phyloP scores from a whole-genome alignment of 2,797 vertebrate genomes.

The Clarias fuscus region DNA sequence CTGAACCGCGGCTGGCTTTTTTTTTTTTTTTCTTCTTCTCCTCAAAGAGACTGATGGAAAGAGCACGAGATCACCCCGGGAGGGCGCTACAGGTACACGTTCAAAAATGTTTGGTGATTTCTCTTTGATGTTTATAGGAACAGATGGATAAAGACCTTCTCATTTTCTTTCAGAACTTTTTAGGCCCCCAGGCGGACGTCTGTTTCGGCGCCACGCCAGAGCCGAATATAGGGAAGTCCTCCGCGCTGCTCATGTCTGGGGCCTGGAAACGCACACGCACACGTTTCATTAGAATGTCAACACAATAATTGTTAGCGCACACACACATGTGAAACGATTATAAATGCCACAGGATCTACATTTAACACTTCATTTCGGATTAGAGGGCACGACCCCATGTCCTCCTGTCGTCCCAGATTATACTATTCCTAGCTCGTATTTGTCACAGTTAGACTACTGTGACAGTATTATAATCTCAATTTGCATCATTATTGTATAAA shows the following conservation, averaged over 20 bases:
- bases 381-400: background rate
- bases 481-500: background rate
- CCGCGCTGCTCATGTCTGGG: slow-evolving; percentile 79
- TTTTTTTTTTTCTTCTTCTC: too few species aligned
- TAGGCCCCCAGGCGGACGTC: slow-evolving; percentile 77
- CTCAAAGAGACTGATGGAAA: slow-evolving; percentile 12
- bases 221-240: slow-evolving; percentile 81
- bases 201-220: slow-evolving; percentile 74
- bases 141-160: background rate
- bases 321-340: background rate
- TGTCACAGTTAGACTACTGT: background rate
- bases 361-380: background rate
- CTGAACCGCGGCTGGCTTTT: slow-evolving; percentile 11
- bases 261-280: slow-evolving; percentile 61
- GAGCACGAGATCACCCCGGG: background rate
- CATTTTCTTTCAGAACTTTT: slow-evolving; percentile 68
- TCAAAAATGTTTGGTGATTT: slow-evolving; percentile 1
- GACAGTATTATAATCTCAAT: background rate
- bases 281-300: background rate
- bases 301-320: background rate
- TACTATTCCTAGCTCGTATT: background rate
- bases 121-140: background rate
- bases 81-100: slow-evolving; percentile 25
- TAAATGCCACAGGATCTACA: background rate
- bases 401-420: background rate